A percentile compares a stretch with the other conserved stretches of the same genome.
phyloP scores from a whole-genome alignment of 2,797 vertebrate species.

The Hippoglossus hippoglossus region DNA sequence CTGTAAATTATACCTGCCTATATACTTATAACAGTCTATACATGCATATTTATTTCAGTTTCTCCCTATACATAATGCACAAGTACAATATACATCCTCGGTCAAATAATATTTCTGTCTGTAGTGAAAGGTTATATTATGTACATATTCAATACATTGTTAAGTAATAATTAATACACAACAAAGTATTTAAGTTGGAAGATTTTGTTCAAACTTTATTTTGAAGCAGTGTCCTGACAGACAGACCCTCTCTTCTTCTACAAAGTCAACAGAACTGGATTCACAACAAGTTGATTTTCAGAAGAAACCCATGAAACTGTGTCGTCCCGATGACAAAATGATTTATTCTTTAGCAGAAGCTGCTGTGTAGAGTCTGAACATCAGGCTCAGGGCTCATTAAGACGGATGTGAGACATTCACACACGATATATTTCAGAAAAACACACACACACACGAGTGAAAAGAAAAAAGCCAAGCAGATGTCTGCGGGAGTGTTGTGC shows the following conservation, averaged over 20 bases:
- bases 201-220: no score
- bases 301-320: background rate
- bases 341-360: background rate
- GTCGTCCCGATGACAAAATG: background rate
- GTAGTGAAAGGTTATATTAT: no score
- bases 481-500: slow-evolving; percentile 26
- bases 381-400: fast-evolving
- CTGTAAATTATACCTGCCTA: no score
- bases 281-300: slow-evolving; percentile 4
- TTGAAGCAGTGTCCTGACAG: background rate
- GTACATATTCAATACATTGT: no score
- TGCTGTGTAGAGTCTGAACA: no score
- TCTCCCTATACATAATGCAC: no score
- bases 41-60: no score
- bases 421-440: slow-evolving; percentile 14
- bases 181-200: no score
- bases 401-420: background rate
- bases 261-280: background rate
- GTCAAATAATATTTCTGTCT: no score
- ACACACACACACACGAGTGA: background rate
- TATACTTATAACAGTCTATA: no score
- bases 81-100: no score
- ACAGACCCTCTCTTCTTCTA: background rate
- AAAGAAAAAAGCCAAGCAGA: slow-evolving; percentile 24
- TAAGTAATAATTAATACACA: no score